Evolutionary conservation across 2,888 invertebrate genomes (phyloP).

Genomic region (Troides aeacus): DNA sequence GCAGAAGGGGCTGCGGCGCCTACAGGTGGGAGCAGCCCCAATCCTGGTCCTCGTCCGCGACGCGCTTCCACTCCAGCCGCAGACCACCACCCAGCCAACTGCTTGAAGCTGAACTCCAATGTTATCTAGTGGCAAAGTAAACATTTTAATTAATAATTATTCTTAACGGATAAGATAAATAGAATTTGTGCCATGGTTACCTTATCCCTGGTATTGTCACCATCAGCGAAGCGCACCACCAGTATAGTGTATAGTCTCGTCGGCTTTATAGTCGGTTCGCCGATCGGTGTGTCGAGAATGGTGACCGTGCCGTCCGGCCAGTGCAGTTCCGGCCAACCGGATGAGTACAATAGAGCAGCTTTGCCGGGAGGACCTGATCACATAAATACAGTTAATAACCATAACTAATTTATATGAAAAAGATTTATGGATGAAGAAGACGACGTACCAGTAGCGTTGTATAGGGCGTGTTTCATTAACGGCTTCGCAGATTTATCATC

Average conservation of each 20-base stretch:
- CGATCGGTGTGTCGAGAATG: constrained; percentile 59
- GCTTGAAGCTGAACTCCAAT: constrained; percentile 79
- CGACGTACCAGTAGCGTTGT: constrained; percentile 71
- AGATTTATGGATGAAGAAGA: not conserved
- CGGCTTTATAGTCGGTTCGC: constrained; percentile 65
- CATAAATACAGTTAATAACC: not conserved
- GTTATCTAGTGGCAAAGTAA: constrained; percentile 56
- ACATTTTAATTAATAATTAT: not conserved
- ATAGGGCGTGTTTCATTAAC: constrained; percentile 69
- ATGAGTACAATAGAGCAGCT: constrained; percentile 74
- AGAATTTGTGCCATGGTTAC: constrained; percentile 36
- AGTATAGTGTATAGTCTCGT: constrained; percentile 68
- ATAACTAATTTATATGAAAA: too few species aligned
- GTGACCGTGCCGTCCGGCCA: constrained; percentile 56
- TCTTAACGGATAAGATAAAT: not conserved
- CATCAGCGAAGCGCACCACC: constrained; percentile 67
- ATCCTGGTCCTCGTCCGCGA: constrained; percentile 55
- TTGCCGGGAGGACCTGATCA: constrained; percentile 63
- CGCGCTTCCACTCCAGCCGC: constrained; percentile 79
- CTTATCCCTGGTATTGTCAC: constrained; percentile 60
- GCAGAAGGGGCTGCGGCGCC: constrained; percentile 72
- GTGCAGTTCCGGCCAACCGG: constrained; percentile 73
- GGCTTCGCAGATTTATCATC: constrained; percentile 54
- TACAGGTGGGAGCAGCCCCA: constrained; percentile 59
- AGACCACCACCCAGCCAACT: constrained; percentile 75